Evolutionary conservation across 2,888 invertebrate genomes (phyloP), one percentile per base, ranked within the genome.

Genomic region (Cerceris rybyensis): DNA sequence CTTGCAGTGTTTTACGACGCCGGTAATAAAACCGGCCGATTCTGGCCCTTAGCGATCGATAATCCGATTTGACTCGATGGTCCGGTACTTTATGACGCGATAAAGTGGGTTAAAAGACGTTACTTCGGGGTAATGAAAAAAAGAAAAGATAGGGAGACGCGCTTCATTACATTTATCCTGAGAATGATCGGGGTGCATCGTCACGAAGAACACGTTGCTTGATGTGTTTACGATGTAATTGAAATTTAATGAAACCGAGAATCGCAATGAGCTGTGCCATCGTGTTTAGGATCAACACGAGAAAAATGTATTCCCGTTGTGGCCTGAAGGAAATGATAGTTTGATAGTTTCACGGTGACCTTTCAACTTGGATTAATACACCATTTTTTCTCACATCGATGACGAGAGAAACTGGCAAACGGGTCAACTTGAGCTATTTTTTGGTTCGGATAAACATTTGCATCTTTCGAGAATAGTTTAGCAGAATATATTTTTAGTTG

Each of bases 11-110:
- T 80, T 80, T 78, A 80, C 70, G 77, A 70, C 57, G 60, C 50
- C 57, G 61, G 69, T 55, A 77, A 76, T 80, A 80, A 80, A 76
- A 74, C 73, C 73, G 49, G 59, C 59, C 70, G 75, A 78, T 78
- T 75, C 60, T 55, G 55, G 8, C 49, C 66, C 70, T 70, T 55
- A 46, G 17, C 60, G 75, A 75, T 75, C 66, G 63, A 78, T 74
- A 75, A 75, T 49, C 42, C 57, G 49, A 67, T 78, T 70, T 71
- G 63, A 78, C 75, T 71, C 59, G 49, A 64, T 54, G 64, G 50
- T 28, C 6, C 60, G 61, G 55, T 49, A 64, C 57, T 65, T 54
- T 61, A 54, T 11, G 59, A 11, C 49, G 28, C 63, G 50, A 58
- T 58, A 58, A 58, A 58, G 6, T 41, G 13, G 58, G 41, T 4